Evolutionary conservation across 2,113 vertebrate species (phyloP).

Genomic region (Xenopus borealis): DNA sequence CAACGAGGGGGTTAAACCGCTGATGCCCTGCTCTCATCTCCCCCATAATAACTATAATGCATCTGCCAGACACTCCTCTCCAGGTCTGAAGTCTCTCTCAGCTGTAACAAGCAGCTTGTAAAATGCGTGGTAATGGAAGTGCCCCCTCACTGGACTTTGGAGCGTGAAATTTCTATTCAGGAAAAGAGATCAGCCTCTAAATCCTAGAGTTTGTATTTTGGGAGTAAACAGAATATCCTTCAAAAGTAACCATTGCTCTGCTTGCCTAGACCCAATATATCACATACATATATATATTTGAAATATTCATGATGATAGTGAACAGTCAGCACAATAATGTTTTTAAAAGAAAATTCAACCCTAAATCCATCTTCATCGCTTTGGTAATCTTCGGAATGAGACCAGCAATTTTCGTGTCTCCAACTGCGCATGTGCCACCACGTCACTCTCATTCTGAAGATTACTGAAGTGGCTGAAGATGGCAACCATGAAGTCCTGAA

Average conservation of each 20-base stretch:
- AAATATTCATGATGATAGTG: no score
- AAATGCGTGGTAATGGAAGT: slow-evolving; percentile 38
- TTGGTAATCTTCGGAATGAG: no score
- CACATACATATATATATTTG: no score
- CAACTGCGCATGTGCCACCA: no score
- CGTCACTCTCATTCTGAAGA: no score
- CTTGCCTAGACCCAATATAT: neutral
- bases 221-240: neutral
- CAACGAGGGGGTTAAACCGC: slow-evolving; percentile 30
- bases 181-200: slow-evolving; percentile 27
- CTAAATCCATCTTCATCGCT: no score
- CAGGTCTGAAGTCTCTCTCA: slow-evolving; percentile 28
- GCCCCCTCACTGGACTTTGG: slow-evolving; percentile 38
- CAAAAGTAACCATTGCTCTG: neutral
- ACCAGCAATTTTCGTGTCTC: no score
- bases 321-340: no score
- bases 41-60: slow-evolving; percentile 31
- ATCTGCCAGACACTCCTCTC: slow-evolving; percentile 37
- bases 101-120: slow-evolving; percentile 42
- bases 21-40: slow-evolving; percentile 15
- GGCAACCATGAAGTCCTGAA: no score
- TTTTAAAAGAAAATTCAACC: no score
- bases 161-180: slow-evolving; percentile 24
- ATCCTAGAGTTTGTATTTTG: slow-evolving; percentile 26
- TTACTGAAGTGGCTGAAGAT: no score